Base-by-base conservation (phyloP, 1,140 invertebrate species). In the Zaprionus ornatus region DNA sequence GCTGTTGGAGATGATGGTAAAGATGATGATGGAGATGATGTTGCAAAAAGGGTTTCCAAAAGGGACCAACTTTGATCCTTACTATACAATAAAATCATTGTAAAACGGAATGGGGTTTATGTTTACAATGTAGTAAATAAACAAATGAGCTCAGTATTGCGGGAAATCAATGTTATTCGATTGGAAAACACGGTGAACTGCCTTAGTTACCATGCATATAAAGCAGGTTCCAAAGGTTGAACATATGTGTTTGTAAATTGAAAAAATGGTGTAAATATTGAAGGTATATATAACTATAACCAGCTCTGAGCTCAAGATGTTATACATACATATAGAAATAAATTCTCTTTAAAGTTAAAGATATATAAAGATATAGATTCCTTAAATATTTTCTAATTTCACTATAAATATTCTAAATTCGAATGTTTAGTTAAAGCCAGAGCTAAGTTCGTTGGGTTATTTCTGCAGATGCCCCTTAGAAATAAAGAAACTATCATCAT, bases 31-130 rank as follows among this genome's bases (percentile, higher is more conserved):
- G 40, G 7, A 7, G 48, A 15, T 19, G 19, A 25, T 52, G 21
- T 23, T 21, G 21, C 17, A 64, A 40, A 50, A 74, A 57, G 52
- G 66, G 66, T 69, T 62, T 45, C 59, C 27, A 50, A 23, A 50
- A 23, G 45, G 19, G 17, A 12, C 9, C 45, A 50, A 50, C 45
- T 50, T 50, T 50, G 17, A 21, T 50, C 19, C 12, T 12, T 4
- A 23, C 45, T 23, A 50, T 50, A 50, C 45, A 50, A 50, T 50
- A 50, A 50, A 50, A 50, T 13, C 19, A 10, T 23, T 21, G 45
- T 50, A 50, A 13, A 50, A 12, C 45, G 12, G 45, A 13, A 50
- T 50, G 0, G 0, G 4, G 3, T 50, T 50, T 50, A 50, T 23
- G 45, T 50, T 50, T 23, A 50, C 45, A 19, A 50, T 13, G 9